Evolutionary conservation across 2,888 invertebrate genomes (phyloP).

Genomic region (Eupithecia insigniata): DNA sequence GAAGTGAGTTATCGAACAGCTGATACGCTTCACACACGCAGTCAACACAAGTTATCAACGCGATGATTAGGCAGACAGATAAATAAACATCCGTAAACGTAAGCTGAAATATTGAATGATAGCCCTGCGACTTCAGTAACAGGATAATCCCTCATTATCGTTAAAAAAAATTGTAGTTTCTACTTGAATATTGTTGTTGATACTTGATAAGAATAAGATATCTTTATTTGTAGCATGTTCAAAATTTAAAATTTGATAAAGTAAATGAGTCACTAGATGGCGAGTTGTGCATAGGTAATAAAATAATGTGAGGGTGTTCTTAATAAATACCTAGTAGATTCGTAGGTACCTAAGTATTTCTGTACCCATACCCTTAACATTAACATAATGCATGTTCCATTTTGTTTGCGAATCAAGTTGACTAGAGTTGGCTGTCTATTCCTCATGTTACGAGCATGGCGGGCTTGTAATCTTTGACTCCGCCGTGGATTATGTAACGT

Average conservation of each 20-base stretch:
- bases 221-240: no score
- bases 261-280: no score
- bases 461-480: not conserved
- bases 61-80: conserved; percentile 11
- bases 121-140: not conserved
- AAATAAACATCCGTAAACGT: conserved; percentile 21
- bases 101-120: not conserved
- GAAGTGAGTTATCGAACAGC: conserved; percentile 18
- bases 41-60: conserved; percentile 12
- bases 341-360: not conserved
- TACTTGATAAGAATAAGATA: no score
- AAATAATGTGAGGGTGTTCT: not conserved
- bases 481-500: not conserved
- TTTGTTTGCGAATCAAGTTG: not conserved
- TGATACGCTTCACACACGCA: conserved; percentile 18
- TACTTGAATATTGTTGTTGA: no score
- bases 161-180: no score
- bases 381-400: not conserved
- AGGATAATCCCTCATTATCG: no score
- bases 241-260: no score
- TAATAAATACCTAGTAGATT: not conserved
- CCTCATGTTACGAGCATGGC: not conserved
- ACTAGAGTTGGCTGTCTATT: not conserved
- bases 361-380: no score
- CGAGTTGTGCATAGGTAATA: no score